Percentiles rank a stretch among this genome's conserved stretches.
Evolutionary conservation across 2,888 invertebrate species (phyloP).

Genomic region (Terebella lapidaria): DNA sequence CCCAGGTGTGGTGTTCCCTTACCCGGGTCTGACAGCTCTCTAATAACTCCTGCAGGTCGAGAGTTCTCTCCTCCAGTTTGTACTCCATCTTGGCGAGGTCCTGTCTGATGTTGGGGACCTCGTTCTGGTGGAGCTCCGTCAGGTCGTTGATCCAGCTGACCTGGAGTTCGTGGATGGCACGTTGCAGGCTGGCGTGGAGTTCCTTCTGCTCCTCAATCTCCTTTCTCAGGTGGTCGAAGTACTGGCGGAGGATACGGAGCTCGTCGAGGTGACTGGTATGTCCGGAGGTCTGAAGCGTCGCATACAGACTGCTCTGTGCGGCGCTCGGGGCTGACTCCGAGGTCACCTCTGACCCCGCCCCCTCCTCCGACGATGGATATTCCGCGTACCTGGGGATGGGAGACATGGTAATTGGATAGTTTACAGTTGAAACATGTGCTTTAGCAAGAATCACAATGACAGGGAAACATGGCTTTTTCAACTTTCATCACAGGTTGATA

Average conservation of each 20-base stretch:
- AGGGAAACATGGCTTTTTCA: too few relatives aligned
- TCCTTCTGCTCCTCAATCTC: background rate
- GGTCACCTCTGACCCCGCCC: conserved; percentile 51
- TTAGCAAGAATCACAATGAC: too few relatives aligned
- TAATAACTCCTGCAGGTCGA: conserved; percentile 93
- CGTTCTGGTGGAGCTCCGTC: conserved; percentile 93
- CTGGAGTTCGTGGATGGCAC: background rate
- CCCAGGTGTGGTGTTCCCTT: too few relatives aligned
- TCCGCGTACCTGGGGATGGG: too few relatives aligned
- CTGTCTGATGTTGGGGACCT: conserved; percentile 91
- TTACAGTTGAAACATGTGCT: too few relatives aligned
- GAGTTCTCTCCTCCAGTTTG: conserved; percentile 92
- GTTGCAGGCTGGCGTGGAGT: background rate
- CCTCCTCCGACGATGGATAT: too few relatives aligned
- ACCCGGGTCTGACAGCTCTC: conserved; percentile 96
- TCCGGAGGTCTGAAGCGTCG: background rate
- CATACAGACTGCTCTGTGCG: conserved; percentile 36
- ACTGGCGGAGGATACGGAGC: background rate
- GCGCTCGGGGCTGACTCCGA: conserved; percentile 50
- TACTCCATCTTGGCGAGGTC: conserved; percentile 94
- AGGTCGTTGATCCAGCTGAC: conserved; percentile 86
- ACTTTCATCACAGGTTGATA: too few relatives aligned
- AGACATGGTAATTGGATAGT: too few relatives aligned
- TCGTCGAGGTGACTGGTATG: background rate
- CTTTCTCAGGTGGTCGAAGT: background rate